Evolutionary conservation across 2,888 invertebrate species (phyloP).

Genomic region (Nudaria mundana): DNA sequence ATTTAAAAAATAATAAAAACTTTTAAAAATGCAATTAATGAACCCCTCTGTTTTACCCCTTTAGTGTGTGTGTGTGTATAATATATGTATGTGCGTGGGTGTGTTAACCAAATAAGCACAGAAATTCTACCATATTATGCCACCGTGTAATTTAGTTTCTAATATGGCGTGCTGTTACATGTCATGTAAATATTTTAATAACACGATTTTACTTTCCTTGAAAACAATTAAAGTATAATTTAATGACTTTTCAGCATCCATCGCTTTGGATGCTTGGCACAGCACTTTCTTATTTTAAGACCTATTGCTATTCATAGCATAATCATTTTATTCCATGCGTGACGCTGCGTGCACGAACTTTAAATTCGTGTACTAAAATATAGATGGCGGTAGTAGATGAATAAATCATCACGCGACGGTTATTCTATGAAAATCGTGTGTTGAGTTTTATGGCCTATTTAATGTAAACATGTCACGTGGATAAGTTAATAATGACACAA

Average conservation of each 20-base stretch:
- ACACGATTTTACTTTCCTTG: slow-evolving; percentile 16
- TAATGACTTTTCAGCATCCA: slow-evolving; percentile 25
- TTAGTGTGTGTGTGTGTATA: too few species aligned
- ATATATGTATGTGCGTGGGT: too few species aligned
- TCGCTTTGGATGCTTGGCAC: slow-evolving; percentile 20
- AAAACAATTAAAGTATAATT: too few species aligned
- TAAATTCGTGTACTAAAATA: background rate
- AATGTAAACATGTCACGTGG: too few species aligned
- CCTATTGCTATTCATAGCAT: slow-evolving; percentile 17
- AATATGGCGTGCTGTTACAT: slow-evolving; percentile 27
- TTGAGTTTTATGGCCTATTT: background rate
- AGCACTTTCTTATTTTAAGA: slow-evolving; percentile 30
- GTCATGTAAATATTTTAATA: slow-evolving; percentile 28
- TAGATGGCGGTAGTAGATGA: background rate
- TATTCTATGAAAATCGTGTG: background rate
- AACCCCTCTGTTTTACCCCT: too few species aligned
- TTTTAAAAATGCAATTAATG: too few species aligned
- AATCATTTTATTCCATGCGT: slow-evolving; percentile 12
- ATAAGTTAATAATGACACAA: too few species aligned
- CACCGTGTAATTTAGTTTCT: slow-evolving; percentile 25
- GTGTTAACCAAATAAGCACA: slow-evolving; percentile 16
- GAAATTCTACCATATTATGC: slow-evolving; percentile 10
- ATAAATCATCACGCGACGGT: slow-evolving; percentile 4
- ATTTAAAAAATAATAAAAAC: too few species aligned
- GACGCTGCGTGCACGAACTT: slow-evolving; percentile 17